phyloP scores from a whole-genome alignment of 92 coral and sea anemone genomes.

The Montipora capitata region DNA sequence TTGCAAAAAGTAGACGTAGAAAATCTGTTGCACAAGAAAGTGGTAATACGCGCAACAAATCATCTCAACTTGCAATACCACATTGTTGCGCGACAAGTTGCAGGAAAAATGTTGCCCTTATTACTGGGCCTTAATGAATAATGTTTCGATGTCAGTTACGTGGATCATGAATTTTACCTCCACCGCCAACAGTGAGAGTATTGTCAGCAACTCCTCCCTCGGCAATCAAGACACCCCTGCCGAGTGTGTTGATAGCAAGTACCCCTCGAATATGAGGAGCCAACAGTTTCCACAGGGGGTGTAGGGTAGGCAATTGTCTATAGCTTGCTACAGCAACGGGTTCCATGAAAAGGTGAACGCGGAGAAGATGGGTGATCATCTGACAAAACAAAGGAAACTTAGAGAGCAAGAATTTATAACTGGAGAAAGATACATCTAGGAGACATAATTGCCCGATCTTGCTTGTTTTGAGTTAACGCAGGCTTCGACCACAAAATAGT shows the following conservation, averaged over 20 bases:
- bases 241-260: slow-evolving; percentile 59
- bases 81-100: too few species aligned
- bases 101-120: too few species aligned
- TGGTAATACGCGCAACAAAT: too few species aligned
- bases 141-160: not conserved
- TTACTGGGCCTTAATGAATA: not conserved
- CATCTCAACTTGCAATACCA: too few species aligned
- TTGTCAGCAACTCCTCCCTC: slow-evolving; percentile 58
- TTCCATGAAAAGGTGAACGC: slow-evolving; percentile 62
- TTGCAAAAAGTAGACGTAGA: too few species aligned
- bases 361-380: slow-evolving; percentile 69
- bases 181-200: slow-evolving; percentile 52
- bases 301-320: slow-evolving; percentile 56
- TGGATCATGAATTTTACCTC: slow-evolving; percentile 17
- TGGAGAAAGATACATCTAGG: too few species aligned
- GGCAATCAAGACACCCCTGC: slow-evolving; percentile 42
- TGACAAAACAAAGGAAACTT: not conserved
- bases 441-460: too few species aligned
- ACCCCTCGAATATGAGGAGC: slow-evolving; percentile 62
- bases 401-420: too few species aligned
- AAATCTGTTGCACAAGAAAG: too few species aligned
- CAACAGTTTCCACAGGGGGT: slow-evolving; percentile 62
- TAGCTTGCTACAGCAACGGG: slow-evolving; percentile 61
- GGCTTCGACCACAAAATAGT: too few species aligned
- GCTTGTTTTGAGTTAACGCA: too few species aligned